Evolutionary conservation across 2,888 invertebrate genomes (phyloP).

Genomic region (Helleia helle): DNA sequence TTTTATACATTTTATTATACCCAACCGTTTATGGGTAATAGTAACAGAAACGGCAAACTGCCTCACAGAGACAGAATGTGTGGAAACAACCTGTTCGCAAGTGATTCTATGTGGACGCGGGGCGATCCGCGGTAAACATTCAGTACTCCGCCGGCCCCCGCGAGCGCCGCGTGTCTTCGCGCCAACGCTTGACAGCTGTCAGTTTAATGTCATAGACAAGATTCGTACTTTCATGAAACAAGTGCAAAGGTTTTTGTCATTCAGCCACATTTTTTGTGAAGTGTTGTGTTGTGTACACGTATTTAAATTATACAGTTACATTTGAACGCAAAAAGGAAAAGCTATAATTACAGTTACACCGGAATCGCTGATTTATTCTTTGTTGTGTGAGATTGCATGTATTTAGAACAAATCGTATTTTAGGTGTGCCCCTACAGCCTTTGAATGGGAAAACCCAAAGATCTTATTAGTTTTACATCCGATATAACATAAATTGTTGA

Average conservation of each 20-base stretch:
- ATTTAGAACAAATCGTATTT: too few species aligned
- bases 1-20: too few species aligned
- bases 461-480: too few species aligned
- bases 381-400: too few species aligned
- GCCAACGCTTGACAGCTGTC: slow-evolving; percentile 38
- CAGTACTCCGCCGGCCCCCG: slow-evolving; percentile 60
- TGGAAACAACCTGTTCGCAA: slow-evolving; percentile 13
- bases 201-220: slow-evolving; percentile 30
- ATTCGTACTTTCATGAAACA: slow-evolving; percentile 43
- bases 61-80: slow-evolving; percentile 28
- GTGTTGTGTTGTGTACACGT: slow-evolving; percentile 36
- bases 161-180: slow-evolving; percentile 37
- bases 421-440: too few species aligned
- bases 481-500: too few species aligned
- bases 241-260: slow-evolving; percentile 38
- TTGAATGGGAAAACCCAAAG: too few species aligned
- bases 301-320: slow-evolving; percentile 6
- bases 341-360: slow-evolving; percentile 8
- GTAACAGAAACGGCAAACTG: not conserved
- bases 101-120: slow-evolving; percentile 43
- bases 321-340: slow-evolving; percentile 1
- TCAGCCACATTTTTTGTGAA: slow-evolving; percentile 25
- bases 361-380: slow-evolving; percentile 6
- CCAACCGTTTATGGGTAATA: too few species aligned
- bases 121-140: slow-evolving; percentile 67